phyloP scores from a whole-genome alignment of 2,888 invertebrate genomes.

The Sepiola atlantica region DNA sequence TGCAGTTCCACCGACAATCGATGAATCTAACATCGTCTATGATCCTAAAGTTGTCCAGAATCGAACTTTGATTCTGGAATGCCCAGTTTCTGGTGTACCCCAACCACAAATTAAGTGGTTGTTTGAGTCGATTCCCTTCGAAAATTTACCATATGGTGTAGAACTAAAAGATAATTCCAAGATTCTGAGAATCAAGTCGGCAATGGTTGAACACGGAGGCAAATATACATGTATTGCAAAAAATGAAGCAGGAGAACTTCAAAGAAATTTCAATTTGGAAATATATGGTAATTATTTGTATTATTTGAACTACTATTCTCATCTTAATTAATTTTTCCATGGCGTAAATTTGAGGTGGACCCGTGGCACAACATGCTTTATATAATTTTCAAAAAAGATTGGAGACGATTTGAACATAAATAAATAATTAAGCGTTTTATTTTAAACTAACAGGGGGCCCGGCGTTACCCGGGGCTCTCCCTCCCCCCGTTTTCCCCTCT shows the following conservation, averaged over 20 bases:
- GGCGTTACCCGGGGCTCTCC: no score
- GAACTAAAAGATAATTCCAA: constrained; percentile 50
- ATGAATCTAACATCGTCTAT: constrained; percentile 71
- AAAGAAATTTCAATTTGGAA: constrained; percentile 70
- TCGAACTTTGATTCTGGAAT: constrained; percentile 73
- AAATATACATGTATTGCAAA: constrained; percentile 73
- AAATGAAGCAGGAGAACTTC: constrained; percentile 76
- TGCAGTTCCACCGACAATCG: constrained; percentile 69
- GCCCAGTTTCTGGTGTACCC: constrained; percentile 75
- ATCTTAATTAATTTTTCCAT: no score
- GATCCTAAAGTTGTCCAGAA: constrained; percentile 71
- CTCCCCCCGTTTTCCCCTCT: no score
- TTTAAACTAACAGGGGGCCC: no score
- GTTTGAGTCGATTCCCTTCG: constrained; percentile 60
- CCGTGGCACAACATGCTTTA: no score
- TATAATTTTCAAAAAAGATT: no score
- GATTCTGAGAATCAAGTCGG: constrained; percentile 56
- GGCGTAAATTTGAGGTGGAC: no score
- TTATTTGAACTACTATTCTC: constrained; percentile 5
- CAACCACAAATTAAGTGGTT: constrained; percentile 74
- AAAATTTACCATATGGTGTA: neutral
- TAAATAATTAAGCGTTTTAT: no score
- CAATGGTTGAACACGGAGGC: neutral
- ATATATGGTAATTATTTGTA: constrained; percentile 72
- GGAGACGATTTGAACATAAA: no score